Percentiles rank a stretch among this genome's conserved stretches.
These are phyloP conservation scores for Gymnothorax javanicus DNA, from an alignment of 2,797 vertebrate species.

Conservation along the genomic window DNA sequence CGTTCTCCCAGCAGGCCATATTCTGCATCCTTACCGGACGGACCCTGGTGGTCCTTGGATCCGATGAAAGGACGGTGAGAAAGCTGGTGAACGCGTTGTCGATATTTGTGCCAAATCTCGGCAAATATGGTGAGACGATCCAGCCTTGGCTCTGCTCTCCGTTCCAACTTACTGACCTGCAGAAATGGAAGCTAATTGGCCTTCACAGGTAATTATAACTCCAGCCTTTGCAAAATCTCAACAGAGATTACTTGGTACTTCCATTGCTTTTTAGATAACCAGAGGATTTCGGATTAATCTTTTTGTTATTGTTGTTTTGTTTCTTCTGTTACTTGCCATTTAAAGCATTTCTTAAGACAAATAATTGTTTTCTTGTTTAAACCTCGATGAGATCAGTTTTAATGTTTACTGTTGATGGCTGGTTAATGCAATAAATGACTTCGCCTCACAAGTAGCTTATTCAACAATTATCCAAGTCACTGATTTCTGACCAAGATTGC, in stretches of 20 bases:
- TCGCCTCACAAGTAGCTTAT: too few species aligned
- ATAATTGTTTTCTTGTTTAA: background rate
- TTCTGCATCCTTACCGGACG: conserved; percentile 92
- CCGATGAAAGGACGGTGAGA: conserved; percentile 87
- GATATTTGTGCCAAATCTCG: conserved; percentile 85
- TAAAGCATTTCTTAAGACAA: background rate
- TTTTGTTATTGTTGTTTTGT: background rate
- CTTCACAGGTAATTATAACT: conserved; percentile 84
- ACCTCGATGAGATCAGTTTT: too few species aligned
- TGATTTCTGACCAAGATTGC: too few species aligned
- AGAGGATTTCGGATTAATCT: background rate
- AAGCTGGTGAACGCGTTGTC: conserved; percentile 87
- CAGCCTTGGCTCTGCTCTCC: conserved; percentile 89
- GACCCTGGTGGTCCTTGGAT: conserved; percentile 89
- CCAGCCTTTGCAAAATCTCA: background rate
- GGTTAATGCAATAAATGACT: too few species aligned
- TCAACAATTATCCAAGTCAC: too few species aligned
- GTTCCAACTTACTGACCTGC: conserved; percentile 89
- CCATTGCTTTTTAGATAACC: background rate
- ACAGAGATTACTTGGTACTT: background rate
- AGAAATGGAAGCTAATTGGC: conserved; percentile 96
- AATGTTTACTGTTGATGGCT: too few species aligned
- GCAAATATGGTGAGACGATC: conserved; percentile 79
- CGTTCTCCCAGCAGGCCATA: conserved; percentile 92
- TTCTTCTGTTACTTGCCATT: background rate